Conservation (phyloP, 2,888 invertebrate genomes). For the Leptopilina drosophilae region DNA sequence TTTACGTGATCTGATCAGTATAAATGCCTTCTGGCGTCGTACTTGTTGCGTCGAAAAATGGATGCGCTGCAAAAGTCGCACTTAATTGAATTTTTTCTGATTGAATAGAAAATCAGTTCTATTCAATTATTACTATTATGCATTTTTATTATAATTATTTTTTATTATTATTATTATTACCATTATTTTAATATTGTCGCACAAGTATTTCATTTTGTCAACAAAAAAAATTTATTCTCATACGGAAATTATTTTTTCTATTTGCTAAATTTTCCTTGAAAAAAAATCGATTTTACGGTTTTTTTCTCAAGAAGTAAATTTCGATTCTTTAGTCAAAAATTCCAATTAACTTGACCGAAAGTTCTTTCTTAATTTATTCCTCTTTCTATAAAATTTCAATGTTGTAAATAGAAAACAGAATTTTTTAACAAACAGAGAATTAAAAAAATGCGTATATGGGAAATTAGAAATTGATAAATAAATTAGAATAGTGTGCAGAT, state of each 20-base stretch:
- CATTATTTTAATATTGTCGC: background rate
- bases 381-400: no score
- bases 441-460: background rate
- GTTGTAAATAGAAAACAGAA: no score
- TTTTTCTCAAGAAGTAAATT: no score
- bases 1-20: constrained; percentile 17
- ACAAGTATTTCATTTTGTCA: no score
- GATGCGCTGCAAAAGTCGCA: constrained; percentile 14
- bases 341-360: no score
- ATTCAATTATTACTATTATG: background rate
- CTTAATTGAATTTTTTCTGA: constrained; percentile 33
- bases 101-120: constrained; percentile 5
- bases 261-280: no score
- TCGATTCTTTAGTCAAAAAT: no score
- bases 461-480: background rate
- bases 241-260: no score
- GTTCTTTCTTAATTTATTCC: no score
- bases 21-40: constrained; percentile 11
- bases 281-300: no score
- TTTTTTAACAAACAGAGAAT: background rate
- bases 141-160: background rate
- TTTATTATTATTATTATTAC: background rate
- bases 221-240: no score
- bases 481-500: background rate
- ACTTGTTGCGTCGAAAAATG: constrained; percentile 36